Evolutionary conservation across 2,888 invertebrate genomes (phyloP).

Genomic region (Baccha elongata): DNA sequence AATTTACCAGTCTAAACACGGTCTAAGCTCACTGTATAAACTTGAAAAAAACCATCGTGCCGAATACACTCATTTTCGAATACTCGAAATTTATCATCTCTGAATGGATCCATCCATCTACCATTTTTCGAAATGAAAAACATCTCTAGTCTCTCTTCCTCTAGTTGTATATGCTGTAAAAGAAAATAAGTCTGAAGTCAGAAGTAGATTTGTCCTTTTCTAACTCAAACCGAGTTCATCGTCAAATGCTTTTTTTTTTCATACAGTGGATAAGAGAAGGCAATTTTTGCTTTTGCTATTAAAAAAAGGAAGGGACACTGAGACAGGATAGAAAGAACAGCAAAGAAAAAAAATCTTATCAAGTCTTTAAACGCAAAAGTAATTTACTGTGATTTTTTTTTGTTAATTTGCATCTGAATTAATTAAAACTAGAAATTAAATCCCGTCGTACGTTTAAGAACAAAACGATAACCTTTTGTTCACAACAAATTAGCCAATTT

Average conservation of each 20-base stretch:
- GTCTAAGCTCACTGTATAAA: no score
- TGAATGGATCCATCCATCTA: no score
- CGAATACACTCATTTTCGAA: no score
- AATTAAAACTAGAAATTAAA: conserved; percentile 25
- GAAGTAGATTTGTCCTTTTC: not conserved
- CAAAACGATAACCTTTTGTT: conserved; percentile 24
- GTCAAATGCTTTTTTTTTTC: conserved; percentile 52
- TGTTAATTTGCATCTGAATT: conserved; percentile 56
- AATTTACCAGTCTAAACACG: no score
- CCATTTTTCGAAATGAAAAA: no score
- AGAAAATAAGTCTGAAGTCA: no score
- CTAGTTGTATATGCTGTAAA: no score
- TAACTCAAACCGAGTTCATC: conserved; percentile 39
- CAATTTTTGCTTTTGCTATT: conserved; percentile 55
- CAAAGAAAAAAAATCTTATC: conserved; percentile 23
- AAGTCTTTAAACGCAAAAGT: conserved; percentile 38
- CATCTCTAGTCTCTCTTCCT: no score
- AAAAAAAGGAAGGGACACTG: conserved; percentile 69
- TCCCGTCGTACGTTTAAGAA: conserved; percentile 12
- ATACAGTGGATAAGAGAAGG: conserved; percentile 45
- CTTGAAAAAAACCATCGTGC: no score
- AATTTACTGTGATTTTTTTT: conserved; percentile 65
- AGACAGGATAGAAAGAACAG: conserved; percentile 7
- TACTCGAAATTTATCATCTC: no score
- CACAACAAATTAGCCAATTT: conserved; percentile 30